phyloP scores from a whole-genome alignment of 1,140 invertebrate species.

The Dryas iulia region DNA sequence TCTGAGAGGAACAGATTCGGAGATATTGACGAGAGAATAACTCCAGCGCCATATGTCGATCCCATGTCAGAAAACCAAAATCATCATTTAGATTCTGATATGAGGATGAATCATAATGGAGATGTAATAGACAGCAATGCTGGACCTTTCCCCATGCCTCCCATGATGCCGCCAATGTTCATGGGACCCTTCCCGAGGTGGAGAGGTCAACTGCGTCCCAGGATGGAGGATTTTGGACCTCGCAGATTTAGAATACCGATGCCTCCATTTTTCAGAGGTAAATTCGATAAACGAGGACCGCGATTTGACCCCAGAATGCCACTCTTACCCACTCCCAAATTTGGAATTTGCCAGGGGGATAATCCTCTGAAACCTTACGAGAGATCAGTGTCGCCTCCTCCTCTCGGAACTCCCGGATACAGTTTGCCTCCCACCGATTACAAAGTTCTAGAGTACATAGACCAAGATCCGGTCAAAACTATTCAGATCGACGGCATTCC shows the following conservation, averaged over 20 bases:
- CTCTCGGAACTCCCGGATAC: constrained; percentile 57
- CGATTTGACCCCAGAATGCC: constrained; percentile 54
- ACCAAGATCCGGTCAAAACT: constrained; percentile 86
- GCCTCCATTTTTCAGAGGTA: constrained; percentile 59
- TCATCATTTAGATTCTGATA: constrained; percentile 58
- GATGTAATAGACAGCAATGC: constrained; percentile 35
- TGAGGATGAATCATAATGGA: constrained; percentile 47
- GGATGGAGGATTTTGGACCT: constrained; percentile 53
- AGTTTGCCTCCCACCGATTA: constrained; percentile 81
- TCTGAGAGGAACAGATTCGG: constrained; percentile 62
- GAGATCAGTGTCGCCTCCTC: constrained; percentile 54
- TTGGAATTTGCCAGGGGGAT: constrained; percentile 65
- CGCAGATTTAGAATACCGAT: constrained; percentile 58
- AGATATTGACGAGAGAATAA: constrained; percentile 78
- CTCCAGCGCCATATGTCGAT: constrained; percentile 46
- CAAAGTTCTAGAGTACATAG: constrained; percentile 82
- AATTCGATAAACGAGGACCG: constrained; percentile 56
- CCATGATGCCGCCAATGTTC: constrained; percentile 60
- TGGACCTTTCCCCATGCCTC: constrained; percentile 53
- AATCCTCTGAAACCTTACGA: constrained; percentile 63
- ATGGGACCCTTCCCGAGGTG: constrained; percentile 52
- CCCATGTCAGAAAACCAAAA: constrained; percentile 42
- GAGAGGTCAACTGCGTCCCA: constrained; percentile 49
- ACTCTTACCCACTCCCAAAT: constrained; percentile 51
- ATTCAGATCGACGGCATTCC: constrained; percentile 92